Evolutionary conservation across 2,113 vertebrate genomes (phyloP).

Genomic region (Antechinus stuartii): DNA sequence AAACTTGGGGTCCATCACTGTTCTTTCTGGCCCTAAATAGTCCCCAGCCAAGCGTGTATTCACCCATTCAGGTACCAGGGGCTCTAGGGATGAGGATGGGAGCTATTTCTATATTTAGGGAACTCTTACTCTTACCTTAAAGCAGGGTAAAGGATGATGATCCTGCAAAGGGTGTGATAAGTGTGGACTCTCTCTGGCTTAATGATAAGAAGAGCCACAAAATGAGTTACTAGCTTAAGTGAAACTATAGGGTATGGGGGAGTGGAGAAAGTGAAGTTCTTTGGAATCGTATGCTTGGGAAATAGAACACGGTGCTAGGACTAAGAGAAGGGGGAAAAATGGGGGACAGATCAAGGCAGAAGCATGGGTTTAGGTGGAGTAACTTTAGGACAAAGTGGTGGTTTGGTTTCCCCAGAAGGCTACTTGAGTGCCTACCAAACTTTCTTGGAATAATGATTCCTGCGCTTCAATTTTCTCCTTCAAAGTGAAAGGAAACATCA

Average conservation of each 20-base stretch:
- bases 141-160: background rate
- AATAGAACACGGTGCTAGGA: background rate
- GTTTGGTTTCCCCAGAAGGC: background rate
- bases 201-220: background rate
- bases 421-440: background rate
- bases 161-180: background rate
- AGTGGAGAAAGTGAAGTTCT: background rate
- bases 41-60: conserved; percentile 18
- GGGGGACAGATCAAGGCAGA: conserved; percentile 24
- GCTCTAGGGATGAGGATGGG: conserved; percentile 10
- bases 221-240: background rate
- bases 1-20: background rate
- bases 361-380: too few species aligned
- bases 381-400: background rate
- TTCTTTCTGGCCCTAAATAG: background rate
- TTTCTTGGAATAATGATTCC: background rate
- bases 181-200: background rate
- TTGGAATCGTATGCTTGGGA: background rate
- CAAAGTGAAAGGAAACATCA: background rate
- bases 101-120: background rate
- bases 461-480: background rate
- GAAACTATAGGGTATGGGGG: background rate
- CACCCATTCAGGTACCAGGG: conserved; percentile 70
- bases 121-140: background rate
- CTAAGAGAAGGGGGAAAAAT: background rate